These are phyloP conservation scores for Drosophila nannoptera DNA, from an alignment of 1,140 invertebrate species.

Conservation along the genomic window DNA sequence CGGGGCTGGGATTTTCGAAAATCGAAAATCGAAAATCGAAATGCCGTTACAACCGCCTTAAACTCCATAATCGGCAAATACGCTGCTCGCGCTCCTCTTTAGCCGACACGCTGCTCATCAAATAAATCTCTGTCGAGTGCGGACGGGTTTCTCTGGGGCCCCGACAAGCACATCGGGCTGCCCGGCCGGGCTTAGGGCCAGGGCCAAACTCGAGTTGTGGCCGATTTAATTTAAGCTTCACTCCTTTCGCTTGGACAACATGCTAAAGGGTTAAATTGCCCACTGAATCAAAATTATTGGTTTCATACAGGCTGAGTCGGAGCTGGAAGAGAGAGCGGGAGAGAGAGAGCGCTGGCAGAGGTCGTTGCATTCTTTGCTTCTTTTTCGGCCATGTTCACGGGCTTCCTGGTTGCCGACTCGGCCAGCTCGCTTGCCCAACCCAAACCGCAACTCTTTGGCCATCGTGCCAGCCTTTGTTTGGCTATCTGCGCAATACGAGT, in stretches of 20 bases:
- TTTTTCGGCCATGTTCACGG: constrained; percentile 45
- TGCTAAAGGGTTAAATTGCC: constrained; percentile 79
- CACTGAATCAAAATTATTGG: constrained; percentile 79
- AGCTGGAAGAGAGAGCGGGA: not conserved
- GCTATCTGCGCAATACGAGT: constrained; percentile 65
- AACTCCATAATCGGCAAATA: constrained; percentile 59
- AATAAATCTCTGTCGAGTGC: constrained; percentile 71
- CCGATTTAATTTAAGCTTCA: constrained; percentile 75
- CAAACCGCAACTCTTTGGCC: constrained; percentile 21
- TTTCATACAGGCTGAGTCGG: constrained; percentile 45
- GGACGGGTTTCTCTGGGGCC: constrained; percentile 18
- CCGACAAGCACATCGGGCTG: not conserved
- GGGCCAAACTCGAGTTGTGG: constrained; percentile 12
- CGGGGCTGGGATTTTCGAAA: constrained; percentile 12
- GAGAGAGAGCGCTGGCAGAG: constrained; percentile 40
- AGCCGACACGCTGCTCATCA: constrained; percentile 56
- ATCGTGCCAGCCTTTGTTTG: constrained; percentile 47
- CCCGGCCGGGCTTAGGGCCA: not conserved
- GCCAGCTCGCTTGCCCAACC: constrained; percentile 13
- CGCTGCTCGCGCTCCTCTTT: constrained; percentile 2
- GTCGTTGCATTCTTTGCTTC: constrained; percentile 64
- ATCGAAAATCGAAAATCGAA: constrained; percentile 39
- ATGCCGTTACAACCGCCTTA: constrained; percentile 59
- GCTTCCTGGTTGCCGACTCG: constrained; percentile 31
- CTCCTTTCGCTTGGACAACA: constrained; percentile 73